Percentiles rank a stretch among this genome's conserved stretches.
Conservation (phyloP, 92 coral and sea anemone species). For the Porites divaricata region DNA sequence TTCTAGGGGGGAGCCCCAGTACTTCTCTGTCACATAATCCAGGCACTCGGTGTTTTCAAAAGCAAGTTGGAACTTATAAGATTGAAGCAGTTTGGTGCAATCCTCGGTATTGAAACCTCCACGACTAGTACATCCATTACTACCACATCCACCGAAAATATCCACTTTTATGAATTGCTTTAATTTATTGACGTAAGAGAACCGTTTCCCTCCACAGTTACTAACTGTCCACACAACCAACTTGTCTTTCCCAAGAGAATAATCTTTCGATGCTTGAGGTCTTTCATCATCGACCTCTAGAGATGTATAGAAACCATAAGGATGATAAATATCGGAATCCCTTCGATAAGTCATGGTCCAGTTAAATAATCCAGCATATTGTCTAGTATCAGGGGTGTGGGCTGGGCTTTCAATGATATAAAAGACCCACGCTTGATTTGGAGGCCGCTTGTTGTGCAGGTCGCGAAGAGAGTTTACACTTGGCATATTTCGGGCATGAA, state of each 20-base stretch:
- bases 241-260: constrained; percentile 44
- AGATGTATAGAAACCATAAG: constrained; percentile 52
- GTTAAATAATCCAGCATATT: constrained; percentile 56
- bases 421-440: constrained; percentile 56
- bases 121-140: constrained; percentile 13
- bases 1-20: constrained; percentile 40
- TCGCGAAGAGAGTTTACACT: neutral
- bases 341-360: constrained; percentile 66
- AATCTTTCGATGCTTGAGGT: constrained; percentile 9
- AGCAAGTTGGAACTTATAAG: constrained; percentile 62
- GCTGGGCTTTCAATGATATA: constrained; percentile 59
- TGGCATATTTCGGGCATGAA: constrained; percentile 79
- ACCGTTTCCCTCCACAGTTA: constrained; percentile 32
- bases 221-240: constrained; percentile 55
- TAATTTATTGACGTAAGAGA: constrained; percentile 48
- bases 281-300: constrained; percentile 4
- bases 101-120: neutral
- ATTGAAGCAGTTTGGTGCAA: constrained; percentile 41
- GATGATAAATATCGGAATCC: constrained; percentile 61
- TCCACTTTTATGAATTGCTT: constrained; percentile 47
- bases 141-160: constrained; percentile 46
- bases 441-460: constrained; percentile 3
- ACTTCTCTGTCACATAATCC: constrained; percentile 74
- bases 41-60: constrained; percentile 69
- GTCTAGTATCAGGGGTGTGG: constrained; percentile 15